These are phyloP conservation scores for Eolophus roseicapilla DNA, from an alignment of 2,113 vertebrate genomes.

Conservation along the genomic window DNA sequence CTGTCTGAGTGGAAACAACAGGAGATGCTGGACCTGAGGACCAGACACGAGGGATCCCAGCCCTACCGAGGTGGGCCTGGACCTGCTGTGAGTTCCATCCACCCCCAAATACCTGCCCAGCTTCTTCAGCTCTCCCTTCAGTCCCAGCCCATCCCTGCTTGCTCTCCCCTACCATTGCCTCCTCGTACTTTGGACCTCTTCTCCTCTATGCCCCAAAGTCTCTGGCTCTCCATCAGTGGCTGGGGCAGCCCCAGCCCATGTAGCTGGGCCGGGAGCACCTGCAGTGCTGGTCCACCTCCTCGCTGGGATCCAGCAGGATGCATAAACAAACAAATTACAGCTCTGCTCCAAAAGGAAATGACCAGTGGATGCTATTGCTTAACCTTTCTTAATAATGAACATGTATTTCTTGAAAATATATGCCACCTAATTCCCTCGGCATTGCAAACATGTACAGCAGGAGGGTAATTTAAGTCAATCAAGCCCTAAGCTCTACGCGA, in stretches of 20 bases:
- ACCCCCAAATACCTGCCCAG: not conserved
- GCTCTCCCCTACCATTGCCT: slow-evolving; percentile 29
- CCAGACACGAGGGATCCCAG: not conserved
- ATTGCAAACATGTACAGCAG: slow-evolving; percentile 10
- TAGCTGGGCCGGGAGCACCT: not conserved
- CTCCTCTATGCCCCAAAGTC: not conserved
- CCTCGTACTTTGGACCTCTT: slow-evolving; percentile 25
- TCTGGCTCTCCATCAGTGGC: not conserved
- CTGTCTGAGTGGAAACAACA: not conserved
- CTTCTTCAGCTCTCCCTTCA: not conserved
- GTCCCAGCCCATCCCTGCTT: not conserved
- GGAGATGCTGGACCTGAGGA: not conserved
- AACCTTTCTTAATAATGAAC: slow-evolving; percentile 21
- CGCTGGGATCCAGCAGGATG: accelerated
- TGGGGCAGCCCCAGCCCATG: not conserved
- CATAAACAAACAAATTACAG: slow-evolving; percentile 24
- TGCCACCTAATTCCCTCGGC: slow-evolving; percentile 16
- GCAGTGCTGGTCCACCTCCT: not conserved
- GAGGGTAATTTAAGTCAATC: slow-evolving; percentile 25
- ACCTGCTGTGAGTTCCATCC: not conserved
- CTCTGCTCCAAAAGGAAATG: slow-evolving; percentile 37
- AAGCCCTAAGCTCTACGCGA: not conserved
- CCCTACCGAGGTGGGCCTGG: not conserved
- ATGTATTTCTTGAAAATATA: slow-evolving; percentile 7
- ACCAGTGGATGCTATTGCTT: slow-evolving; percentile 30